Percentiles rank a stretch among this genome's conserved stretches.
Evolutionary conservation across 2,113 vertebrate species (phyloP).

Genomic region (Eubucco bourcierii): DNA sequence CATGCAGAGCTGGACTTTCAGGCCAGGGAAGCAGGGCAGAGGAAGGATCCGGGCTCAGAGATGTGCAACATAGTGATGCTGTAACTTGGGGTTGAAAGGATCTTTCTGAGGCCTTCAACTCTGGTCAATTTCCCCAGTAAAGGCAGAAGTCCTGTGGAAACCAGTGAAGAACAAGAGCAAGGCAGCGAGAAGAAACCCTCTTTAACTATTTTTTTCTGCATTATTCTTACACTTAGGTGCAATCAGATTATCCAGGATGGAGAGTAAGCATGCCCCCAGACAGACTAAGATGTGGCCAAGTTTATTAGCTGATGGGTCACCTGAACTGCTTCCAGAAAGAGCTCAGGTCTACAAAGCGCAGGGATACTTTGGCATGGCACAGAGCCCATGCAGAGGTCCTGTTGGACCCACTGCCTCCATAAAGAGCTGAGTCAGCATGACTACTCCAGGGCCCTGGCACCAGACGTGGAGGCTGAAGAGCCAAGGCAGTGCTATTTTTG

Average conservation of each 20-base stretch:
- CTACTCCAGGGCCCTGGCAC: background rate
- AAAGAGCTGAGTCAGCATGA: background rate
- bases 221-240: background rate
- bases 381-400: background rate
- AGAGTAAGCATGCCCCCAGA: background rate
- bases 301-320: background rate
- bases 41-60: background rate
- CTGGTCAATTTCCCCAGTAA: background rate
- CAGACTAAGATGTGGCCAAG: background rate
- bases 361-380: background rate
- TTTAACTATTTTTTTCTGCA: background rate
- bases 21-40: accelerated
- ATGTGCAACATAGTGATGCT: background rate
- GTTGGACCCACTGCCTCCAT: background rate
- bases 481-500: background rate
- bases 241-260: background rate
- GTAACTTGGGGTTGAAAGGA: background rate
- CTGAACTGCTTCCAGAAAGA: background rate
- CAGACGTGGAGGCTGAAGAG: background rate
- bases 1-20: background rate
- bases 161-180: background rate
- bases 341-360: background rate
- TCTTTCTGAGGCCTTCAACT: background rate
- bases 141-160: background rate
- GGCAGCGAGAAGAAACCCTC: background rate